Evolutionary conservation across 2,113 vertebrate species (phyloP).

Genomic region (Malaclemys terrapin): DNA sequence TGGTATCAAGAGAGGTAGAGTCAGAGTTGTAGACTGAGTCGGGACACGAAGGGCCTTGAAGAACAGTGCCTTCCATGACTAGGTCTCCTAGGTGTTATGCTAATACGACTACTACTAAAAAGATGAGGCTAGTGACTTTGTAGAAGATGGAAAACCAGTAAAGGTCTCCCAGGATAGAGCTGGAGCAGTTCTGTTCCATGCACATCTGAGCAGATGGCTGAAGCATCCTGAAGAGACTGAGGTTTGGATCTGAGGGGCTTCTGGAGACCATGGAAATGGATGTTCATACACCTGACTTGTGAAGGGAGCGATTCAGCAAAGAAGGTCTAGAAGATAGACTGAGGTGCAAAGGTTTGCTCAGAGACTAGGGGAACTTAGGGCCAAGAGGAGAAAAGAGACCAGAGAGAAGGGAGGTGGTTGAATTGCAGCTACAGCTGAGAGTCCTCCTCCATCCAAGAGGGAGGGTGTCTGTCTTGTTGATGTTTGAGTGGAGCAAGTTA

Average conservation of each 20-base stretch:
- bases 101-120: not conserved
- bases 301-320: not conserved
- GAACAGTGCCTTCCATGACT: not conserved
- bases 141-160: not conserved
- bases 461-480: not conserved
- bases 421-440: not conserved
- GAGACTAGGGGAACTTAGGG: not conserved
- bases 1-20: not conserved
- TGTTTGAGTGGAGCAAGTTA: not conserved
- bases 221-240: not conserved
- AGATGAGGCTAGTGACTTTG: not conserved
- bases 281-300: not conserved
- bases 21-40: not conserved
- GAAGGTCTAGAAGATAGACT: not conserved
- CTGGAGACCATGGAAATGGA: not conserved
- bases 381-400: not conserved
- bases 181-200: not conserved
- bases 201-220: fast-evolving
- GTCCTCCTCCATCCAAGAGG: not conserved
- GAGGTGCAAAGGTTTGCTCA: not conserved
- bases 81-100: not conserved
- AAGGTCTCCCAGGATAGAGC: not conserved
- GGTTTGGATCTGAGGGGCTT: not conserved
- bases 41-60: fast-evolving
- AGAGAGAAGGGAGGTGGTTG: not conserved